Base-by-base conservation (phyloP, 2,888 invertebrate species). In the Cantharis rustica region DNA sequence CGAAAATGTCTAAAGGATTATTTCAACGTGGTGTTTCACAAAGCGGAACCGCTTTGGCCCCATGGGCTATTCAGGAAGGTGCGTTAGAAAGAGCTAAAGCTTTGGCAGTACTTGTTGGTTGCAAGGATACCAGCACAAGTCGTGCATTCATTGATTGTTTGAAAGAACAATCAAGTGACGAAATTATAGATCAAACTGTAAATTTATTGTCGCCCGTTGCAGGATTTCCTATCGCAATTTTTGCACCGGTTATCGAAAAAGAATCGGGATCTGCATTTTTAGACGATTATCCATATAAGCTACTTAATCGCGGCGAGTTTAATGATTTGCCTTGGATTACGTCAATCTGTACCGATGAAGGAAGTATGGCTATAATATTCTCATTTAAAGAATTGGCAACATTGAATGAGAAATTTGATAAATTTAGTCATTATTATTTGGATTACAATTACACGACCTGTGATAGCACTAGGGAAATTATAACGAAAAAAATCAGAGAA, bases 321-420 rank as follows among this genome's bases (percentile, higher is more conserved):
- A 89, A 91, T n/a, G 90, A 92, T 77, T 84, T 93, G 3, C 95
- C 95, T 0, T 93, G 94, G 90, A 89, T 95, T 71, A 89, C 91
- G 0, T 91, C 92, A 3, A 90, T 93, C 68, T 91, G 92, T 0
- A 90, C 91, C 13, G 92, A 94, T 75, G 95, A 95, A 85, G 95
- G 95, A 75, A 88, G 93, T n/a, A 93, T 92, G 0, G 64, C 17
- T n/a, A n/a, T n/a, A 10, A 17, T 64, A 13, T 5, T 17, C 1
- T 15, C 17, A 13, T 9, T 1, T 16, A 64, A 64, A 13, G 13
- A 64, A 11, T 13, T 64, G 2, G 64, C 17, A 1, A 13, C 11
- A 2, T 17, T 64, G 11, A 9, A 64, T 5, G 64, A 64, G 0
- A 16, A 64, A 11, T 64, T 16, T 11, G 11, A 64, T 17, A 20